A percentile compares a stretch with the other conserved stretches of the same genome.
These are phyloP conservation scores for Aurelia aurita complex sp. Pacific DNA, from an alignment of 30 jellyfish, hydroid and myxozoan species.

Conservation along the genomic window DNA sequence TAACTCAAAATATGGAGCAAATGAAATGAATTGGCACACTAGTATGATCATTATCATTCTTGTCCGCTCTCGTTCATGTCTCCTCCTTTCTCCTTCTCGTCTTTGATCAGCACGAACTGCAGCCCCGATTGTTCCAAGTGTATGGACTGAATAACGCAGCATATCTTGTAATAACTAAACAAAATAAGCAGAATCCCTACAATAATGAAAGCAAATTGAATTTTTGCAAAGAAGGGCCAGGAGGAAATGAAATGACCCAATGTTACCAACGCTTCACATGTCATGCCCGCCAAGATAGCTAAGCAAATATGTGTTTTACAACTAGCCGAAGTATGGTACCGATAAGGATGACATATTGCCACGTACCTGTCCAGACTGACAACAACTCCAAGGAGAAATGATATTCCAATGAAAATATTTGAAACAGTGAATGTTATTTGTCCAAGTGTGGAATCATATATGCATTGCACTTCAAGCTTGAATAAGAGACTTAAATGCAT, in stretches of 20 bases:
- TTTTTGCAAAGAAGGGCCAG: too few species aligned
- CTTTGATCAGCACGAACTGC: background rate
- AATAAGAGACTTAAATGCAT: background rate
- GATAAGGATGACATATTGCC: conserved; percentile 4
- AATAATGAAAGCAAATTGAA: background rate
- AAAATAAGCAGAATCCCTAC: background rate
- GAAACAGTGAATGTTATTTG: background rate
- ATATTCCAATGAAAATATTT: background rate
- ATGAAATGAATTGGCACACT: background rate
- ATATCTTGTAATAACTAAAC: background rate
- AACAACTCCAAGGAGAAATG: background rate
- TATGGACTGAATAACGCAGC: background rate
- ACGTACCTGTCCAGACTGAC: conserved; percentile 9
- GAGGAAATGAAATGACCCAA: background rate
- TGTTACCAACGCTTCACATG: background rate
- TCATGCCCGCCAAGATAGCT: background rate
- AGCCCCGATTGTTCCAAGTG: background rate
- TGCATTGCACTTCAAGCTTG: background rate
- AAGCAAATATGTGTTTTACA: background rate
- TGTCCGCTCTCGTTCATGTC: background rate
- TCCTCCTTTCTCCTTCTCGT: background rate
- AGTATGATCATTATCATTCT: background rate
- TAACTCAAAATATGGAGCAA: background rate
- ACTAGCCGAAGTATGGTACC: conserved; percentile 1
- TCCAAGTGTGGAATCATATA: background rate